A percentile compares a stretch with the other conserved stretches of the same genome.
These are phyloP conservation scores for Indicator maculatus DNA, from an alignment of 2,113 vertebrate species.

Conservation along the genomic window DNA sequence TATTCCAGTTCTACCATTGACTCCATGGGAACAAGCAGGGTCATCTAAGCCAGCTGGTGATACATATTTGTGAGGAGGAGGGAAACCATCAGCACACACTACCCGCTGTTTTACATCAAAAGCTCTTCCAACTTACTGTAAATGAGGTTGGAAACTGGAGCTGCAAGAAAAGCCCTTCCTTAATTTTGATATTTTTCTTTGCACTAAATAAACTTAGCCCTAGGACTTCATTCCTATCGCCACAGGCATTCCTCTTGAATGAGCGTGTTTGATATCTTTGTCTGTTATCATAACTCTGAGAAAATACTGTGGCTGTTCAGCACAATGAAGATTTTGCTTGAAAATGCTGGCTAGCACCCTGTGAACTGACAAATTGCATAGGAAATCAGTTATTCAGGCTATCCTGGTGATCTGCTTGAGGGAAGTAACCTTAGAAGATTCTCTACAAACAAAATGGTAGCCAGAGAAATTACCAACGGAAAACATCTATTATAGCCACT, in stretches of 20 bases:
- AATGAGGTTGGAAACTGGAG: slow-evolving; percentile 42
- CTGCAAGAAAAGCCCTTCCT: slow-evolving; percentile 31
- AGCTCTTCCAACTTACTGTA: slow-evolving; percentile 63
- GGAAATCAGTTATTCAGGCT: slow-evolving; percentile 1
- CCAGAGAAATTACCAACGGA: background rate
- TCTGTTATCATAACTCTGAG: slow-evolving; percentile 12
- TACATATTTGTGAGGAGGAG: slow-evolving; percentile 38
- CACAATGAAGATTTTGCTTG: background rate
- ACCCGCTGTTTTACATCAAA: slow-evolving; percentile 67
- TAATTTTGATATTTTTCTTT: slow-evolving; percentile 45
- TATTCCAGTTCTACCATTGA: slow-evolving; percentile 9
- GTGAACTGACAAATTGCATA: background rate
- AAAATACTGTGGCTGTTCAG: background rate
- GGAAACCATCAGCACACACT: slow-evolving; percentile 17
- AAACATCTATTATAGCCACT: background rate
- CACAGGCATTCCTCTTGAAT: slow-evolving; percentile 35
- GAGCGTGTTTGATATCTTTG: slow-evolving; percentile 8
- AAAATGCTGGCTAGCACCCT: slow-evolving; percentile 8
- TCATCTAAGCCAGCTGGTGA: slow-evolving; percentile 64
- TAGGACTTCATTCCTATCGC: background rate
- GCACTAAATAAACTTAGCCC: slow-evolving; percentile 33
- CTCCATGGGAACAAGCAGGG: slow-evolving; percentile 36
- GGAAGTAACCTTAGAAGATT: background rate
- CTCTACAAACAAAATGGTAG: background rate
- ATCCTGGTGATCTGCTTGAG: background rate